A percentile compares a stretch with the other conserved stretches of the same genome.
Conservation (phyloP, 2,888 invertebrate genomes). For the Drosophila prostipennis region DNA sequence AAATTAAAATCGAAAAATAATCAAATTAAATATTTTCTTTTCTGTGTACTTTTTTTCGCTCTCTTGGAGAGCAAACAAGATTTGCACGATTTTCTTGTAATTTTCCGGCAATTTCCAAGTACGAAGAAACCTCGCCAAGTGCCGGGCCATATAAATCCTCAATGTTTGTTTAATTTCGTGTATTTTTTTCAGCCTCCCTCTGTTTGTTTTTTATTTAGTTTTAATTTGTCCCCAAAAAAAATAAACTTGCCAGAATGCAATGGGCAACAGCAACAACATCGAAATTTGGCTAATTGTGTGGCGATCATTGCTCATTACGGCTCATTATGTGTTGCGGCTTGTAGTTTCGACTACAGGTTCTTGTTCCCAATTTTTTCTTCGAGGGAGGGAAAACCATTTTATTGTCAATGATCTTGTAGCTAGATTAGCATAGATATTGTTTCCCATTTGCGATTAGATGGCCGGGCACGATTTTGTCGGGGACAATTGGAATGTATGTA, state of each 20-base stretch:
- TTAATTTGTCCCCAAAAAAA: constrained; percentile 70
- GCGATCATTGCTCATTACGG: constrained; percentile 76
- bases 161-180: constrained; percentile 81
- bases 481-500: constrained; percentile 45
- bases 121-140: constrained; percentile 49
- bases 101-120: constrained; percentile 73
- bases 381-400: constrained; percentile 59
- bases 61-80: constrained; percentile 71
- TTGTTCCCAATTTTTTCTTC: constrained; percentile 50
- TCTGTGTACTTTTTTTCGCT: constrained; percentile 2
- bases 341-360: constrained; percentile 72
- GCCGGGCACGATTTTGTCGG: constrained; percentile 70
- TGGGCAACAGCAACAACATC: constrained; percentile 28
- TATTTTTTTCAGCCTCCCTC: constrained; percentile 62
- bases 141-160: constrained; percentile 65
- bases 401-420: constrained; percentile 79
- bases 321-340: constrained; percentile 71
- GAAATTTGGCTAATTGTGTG: constrained; percentile 78
- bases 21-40: neutral
- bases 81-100: constrained; percentile 83
- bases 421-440: constrained; percentile 80
- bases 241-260: constrained; percentile 31
- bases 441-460: constrained; percentile 78
- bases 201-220: constrained; percentile 57
- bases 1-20: neutral